Evolutionary conservation across 2,888 invertebrate genomes (phyloP), one percentile per base, ranked within the genome.

Genomic region (Epistrophe grossulariae): DNA sequence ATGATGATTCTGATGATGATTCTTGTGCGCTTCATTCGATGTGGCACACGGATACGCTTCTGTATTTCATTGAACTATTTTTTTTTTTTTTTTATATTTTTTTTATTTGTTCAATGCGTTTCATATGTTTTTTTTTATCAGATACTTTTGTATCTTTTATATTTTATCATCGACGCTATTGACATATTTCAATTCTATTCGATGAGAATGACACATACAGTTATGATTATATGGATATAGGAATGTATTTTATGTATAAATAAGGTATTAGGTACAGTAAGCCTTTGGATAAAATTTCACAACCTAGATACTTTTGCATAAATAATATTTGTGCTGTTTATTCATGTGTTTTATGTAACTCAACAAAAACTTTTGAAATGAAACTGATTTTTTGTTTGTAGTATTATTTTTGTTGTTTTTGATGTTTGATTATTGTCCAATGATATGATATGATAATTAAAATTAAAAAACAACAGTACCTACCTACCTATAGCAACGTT

Each of bases 181-280:
- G 85, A 85, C 85, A 85, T 73, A 78, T 70, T 82, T 85, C 55
- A 8, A 66, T 48, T 72, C 52, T 15, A 70, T 40, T 50, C 50
- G 55, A 70, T 52, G 40, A 24, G 40, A 28, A n/a, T 52, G 66
- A 17, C 62, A 50, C 15, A 62, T 19, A 45, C 8, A 45, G 8
- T 2, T 43, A 43, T 43, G 43, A 9, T 17, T 38, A 59, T 17
- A 52, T 10, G 17, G 3, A 43, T 10, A 8, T 15, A 24, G 1
- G 3, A 24, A 24, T 24, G 24, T 24, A 24, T 3, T 52, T 5
- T 24, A 28, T 31, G 17, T 6, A 11, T 24, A 24, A 24, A 24
- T 5, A 4, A 40, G 43, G 15, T 68, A n/a, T n/a, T n/a, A n/a
- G n/a, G 11, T 15, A 8, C n/a, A 9, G 40, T 40, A 11, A 55